A percentile compares a stretch with the other conserved stretches of the same genome.
These are phyloP conservation scores for Cantharis rustica DNA, from an alignment of 2,888 invertebrate species.

Conservation along the genomic window DNA sequence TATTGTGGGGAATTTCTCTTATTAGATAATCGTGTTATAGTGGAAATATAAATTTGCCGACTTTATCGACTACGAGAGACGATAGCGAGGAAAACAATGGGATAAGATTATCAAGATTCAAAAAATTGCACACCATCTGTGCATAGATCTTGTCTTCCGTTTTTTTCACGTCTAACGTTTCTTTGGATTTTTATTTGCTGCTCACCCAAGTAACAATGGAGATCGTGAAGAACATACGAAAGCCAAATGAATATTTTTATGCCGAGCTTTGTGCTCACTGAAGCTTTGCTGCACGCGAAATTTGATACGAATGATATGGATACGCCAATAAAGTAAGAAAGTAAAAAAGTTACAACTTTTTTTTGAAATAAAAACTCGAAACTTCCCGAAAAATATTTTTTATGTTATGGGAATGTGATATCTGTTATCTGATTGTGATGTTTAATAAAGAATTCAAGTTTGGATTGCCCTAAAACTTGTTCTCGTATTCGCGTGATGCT, in stretches of 20 bases:
- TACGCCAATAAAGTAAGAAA: conserved; percentile 24
- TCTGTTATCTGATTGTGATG: background rate
- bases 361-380: background rate
- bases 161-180: conserved; percentile 24
- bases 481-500: background rate
- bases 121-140: conserved; percentile 9
- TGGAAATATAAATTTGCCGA: background rate
- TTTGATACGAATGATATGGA: conserved; percentile 28
- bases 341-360: conserved; percentile 9
- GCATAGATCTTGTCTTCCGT: conserved; percentile 9
- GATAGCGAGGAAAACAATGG: background rate
- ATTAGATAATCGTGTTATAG: background rate
- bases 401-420: background rate
- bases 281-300: conserved; percentile 23
- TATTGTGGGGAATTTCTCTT: background rate
- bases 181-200: conserved; percentile 14
- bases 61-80: background rate
- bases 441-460: background rate
- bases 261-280: conserved; percentile 17
- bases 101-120: conserved; percentile 2
- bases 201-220: conserved; percentile 20
- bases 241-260: conserved; percentile 13
- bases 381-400: background rate
- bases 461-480: background rate
- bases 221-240: conserved; percentile 25